Base-by-base conservation (phyloP, 1,140 invertebrate genomes). In the Dendroctonus valens region DNA sequence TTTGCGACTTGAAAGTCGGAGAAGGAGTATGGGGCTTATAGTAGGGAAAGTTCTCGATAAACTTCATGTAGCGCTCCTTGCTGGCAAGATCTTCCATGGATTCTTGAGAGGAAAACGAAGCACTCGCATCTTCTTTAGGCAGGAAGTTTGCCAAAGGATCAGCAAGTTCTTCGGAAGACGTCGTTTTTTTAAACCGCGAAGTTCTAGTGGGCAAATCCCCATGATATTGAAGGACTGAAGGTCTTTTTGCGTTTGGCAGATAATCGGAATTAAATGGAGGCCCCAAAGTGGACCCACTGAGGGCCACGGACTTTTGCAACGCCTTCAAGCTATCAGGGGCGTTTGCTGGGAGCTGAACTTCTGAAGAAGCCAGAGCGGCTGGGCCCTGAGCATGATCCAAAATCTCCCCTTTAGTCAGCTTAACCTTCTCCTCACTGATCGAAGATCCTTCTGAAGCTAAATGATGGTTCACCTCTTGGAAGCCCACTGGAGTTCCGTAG, bases 371-470 rank as follows among this genome's bases (percentile, higher is more conserved):
- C 42, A 62, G 37, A 55, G 59, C 62, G 7, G 65, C n/a, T 38
- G 53, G 44, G 12, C 14, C 41, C n/a, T 57, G 40, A 15, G 62
- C 26, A 7, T 53, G 38, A 39, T 69, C 57, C 12, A 60, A 14
- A 39, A 68, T 60, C 42, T 69, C 66, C 7, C 66, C 66, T 50
- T 59, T 52, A 38, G 67, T 65, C 6, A 60, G 41, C 41, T 65
- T 65, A 5, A 69, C 42, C 42, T 63, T 63, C 11, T 58, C 53
- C n/a, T 62, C 66, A 41, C 60, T 61, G n/a, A 49, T 39, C 38
- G 41, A 9, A 37, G 68, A 66, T 40, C 40, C 57, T 53, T 44
- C 50, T 40, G 15, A 14, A 14, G 15, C 46, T 11, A 68, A 11
- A 57, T 67, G 44, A 48, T 70, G 65, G 52, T 58, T 53, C 7